Conservation (phyloP, 2,113 vertebrate species). For the Pygoscelis adeliae region DNA sequence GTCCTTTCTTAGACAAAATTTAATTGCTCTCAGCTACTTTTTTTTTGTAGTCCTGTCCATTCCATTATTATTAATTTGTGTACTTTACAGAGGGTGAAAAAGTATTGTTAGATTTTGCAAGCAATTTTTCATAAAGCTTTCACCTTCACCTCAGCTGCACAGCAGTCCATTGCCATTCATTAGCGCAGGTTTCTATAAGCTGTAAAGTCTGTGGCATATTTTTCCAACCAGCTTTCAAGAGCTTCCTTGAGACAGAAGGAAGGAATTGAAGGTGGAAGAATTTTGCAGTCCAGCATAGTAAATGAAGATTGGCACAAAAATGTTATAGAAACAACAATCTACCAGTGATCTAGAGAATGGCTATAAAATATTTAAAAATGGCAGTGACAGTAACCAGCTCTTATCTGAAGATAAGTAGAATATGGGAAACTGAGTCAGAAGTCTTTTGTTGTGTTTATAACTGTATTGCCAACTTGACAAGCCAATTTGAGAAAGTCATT, state of each 20-base stretch:
- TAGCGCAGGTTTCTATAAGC: background rate
- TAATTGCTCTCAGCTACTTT: background rate
- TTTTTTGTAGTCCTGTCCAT: background rate
- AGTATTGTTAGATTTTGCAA: background rate
- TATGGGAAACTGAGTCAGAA: background rate
- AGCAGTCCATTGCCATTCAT: background rate
- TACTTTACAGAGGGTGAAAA: background rate
- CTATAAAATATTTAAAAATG: background rate
- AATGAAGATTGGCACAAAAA: background rate
- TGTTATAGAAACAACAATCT: background rate
- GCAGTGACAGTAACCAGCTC: background rate
- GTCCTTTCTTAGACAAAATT: background rate
- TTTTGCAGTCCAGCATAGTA: background rate
- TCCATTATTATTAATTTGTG: background rate
- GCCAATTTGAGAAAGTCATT: background rate
- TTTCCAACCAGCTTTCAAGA: background rate
- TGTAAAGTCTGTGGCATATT: background rate
- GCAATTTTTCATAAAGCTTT: background rate
- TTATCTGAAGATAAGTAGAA: background rate
- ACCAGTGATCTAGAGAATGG: background rate
- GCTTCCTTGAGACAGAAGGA: background rate
- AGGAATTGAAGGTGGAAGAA: background rate
- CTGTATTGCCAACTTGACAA: background rate
- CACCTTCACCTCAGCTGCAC: background rate
- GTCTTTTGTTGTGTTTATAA: background rate